Evolutionary conservation across 92 coral and sea anemone species (phyloP).

Genomic region (Anthopleura xanthogrammica): DNA sequence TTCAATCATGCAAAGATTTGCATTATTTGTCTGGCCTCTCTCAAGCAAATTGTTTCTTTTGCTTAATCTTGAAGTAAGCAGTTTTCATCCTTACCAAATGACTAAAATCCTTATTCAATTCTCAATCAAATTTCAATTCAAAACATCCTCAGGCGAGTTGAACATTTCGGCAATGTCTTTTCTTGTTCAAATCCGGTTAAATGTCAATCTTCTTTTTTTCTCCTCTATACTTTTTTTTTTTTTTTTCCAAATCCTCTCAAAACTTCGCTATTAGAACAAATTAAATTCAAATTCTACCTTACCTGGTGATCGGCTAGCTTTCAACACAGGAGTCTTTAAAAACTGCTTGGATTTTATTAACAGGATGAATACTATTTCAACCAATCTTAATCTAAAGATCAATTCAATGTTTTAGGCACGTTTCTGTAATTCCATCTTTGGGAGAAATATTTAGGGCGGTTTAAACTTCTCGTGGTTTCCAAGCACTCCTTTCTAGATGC

Average conservation of each 20-base stretch:
- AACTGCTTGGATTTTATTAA: too few relatives aligned
- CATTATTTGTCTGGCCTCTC: not conserved
- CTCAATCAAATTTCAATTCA: not conserved
- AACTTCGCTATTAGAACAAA: not conserved
- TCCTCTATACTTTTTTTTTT: too few relatives aligned
- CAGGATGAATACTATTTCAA: too few relatives aligned
- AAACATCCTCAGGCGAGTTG: not conserved
- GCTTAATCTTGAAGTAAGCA: not conserved
- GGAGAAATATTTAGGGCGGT: not conserved
- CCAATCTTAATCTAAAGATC: too few relatives aligned
- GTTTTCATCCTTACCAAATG: too few relatives aligned
- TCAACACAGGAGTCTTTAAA: too few relatives aligned
- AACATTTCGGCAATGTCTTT: not conserved
- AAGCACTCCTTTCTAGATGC: not conserved
- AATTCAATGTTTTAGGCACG: too few relatives aligned
- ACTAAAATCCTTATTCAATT: too few relatives aligned
- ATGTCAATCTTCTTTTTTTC: too few relatives aligned
- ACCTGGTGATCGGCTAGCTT: not conserved
- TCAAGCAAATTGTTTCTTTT: not conserved
- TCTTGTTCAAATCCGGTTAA: not conserved
- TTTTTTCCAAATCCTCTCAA: not conserved
- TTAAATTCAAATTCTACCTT: not conserved
- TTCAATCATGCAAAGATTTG: not conserved
- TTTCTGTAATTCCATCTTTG: not conserved
- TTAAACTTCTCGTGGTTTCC: not conserved